Evolutionary conservation across 1,140 invertebrate species (phyloP).

Genomic region (Daktulosphaira vitifoliae): DNA sequence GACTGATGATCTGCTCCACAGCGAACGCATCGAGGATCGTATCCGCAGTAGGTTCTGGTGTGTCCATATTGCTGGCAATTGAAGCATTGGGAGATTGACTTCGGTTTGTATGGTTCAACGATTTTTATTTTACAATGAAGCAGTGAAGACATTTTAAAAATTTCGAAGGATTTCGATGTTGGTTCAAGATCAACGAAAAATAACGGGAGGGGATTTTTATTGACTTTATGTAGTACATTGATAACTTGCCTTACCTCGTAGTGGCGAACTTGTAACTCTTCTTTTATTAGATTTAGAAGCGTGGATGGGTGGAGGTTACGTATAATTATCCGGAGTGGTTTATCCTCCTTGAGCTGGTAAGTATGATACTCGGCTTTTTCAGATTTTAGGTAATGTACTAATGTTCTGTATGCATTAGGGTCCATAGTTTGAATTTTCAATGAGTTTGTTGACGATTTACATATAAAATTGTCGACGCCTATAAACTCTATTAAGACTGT

Average conservation of each 20-base stretch:
- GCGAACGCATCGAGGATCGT: constrained; percentile 41
- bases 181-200: constrained; percentile 17
- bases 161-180: background rate
- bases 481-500: background rate
- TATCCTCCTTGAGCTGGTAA: constrained; percentile 14
- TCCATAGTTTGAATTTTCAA: background rate
- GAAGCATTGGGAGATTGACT: constrained; percentile 39
- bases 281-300: background rate
- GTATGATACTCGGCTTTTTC: background rate
- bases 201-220: background rate
- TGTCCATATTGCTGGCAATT: constrained; percentile 33
- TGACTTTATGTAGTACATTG: background rate
- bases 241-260: background rate
- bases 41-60: constrained; percentile 41
- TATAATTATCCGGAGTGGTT: constrained; percentile 5
- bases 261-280: background rate
- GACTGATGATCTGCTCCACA: constrained; percentile 41
- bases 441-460: background rate
- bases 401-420: background rate
- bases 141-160: background rate
- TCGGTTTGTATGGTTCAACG: constrained; percentile 40
- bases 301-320: constrained; percentile 15
- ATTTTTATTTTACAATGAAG: constrained; percentile 37
- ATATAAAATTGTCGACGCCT: background rate
- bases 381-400: background rate